A percentile compares a stretch with the other conserved stretches of the same genome.
phyloP scores from a whole-genome alignment of 2,888 invertebrate species.

The Syrista parreyssii region DNA sequence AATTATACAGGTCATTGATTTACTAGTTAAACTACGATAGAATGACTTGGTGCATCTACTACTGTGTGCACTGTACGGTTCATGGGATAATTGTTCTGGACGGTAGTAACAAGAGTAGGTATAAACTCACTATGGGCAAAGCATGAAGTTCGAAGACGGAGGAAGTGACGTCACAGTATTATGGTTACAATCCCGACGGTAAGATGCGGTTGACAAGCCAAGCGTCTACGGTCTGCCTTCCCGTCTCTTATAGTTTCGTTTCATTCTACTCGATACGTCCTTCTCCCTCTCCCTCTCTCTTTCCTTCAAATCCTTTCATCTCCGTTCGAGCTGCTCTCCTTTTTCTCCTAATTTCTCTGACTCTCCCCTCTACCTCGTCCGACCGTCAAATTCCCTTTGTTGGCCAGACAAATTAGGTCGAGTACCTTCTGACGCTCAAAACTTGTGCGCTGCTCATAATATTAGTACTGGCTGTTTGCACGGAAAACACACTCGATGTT shows the following conservation, averaged over 20 bases:
- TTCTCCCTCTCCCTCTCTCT: slow-evolving; percentile 22
- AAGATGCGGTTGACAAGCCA: slow-evolving; percentile 61
- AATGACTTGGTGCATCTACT: not conserved
- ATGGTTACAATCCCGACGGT: slow-evolving; percentile 50
- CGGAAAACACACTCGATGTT: slow-evolving; percentile 22
- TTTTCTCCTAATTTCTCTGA: not conserved
- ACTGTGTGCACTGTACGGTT: not conserved
- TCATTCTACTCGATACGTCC: slow-evolving; percentile 14
- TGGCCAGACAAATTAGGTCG: slow-evolving; percentile 6
- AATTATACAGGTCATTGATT: not conserved
- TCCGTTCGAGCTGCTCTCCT: not conserved
- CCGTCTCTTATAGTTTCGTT: slow-evolving; percentile 39
- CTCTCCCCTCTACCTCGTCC: slow-evolving; percentile 10
- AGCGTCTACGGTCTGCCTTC: slow-evolving; percentile 42
- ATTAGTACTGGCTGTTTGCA: slow-evolving; percentile 21
- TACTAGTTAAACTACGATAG: not conserved
- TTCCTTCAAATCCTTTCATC: slow-evolving; percentile 1
- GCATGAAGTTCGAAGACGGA: slow-evolving; percentile 29
- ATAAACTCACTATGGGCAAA: not conserved
- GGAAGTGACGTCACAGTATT: slow-evolving; percentile 60
- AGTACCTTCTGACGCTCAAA: not conserved
- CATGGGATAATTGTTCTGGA: not conserved
- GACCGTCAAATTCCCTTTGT: slow-evolving; percentile 1
- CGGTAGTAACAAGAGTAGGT: not conserved
- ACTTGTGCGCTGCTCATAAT: slow-evolving; percentile 12